Evolutionary conservation across 2,888 invertebrate genomes (phyloP).

Genomic region (Mesorhabditis belari): DNA sequence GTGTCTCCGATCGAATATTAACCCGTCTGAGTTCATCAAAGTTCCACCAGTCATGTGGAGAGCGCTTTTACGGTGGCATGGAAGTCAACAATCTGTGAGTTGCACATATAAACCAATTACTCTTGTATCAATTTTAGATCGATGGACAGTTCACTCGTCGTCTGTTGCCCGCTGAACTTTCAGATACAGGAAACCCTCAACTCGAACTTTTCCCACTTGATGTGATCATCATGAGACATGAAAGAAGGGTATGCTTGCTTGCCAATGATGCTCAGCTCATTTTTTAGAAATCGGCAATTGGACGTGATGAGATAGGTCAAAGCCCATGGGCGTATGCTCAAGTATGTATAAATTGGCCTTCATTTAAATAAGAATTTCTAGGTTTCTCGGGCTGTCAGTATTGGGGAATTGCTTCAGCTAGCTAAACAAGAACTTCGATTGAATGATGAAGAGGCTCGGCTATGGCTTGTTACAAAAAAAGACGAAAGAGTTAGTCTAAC

Average conservation of each 20-base stretch:
- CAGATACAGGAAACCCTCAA: conserved; percentile 15
- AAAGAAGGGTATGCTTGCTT: conserved; percentile 10
- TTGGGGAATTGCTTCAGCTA: conserved; percentile 19
- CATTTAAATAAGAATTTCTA: not conserved
- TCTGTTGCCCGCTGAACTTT: conserved; percentile 17
- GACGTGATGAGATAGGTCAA: not conserved
- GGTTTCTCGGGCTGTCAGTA: conserved; percentile 24
- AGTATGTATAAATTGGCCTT: not conserved
- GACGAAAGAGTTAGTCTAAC: conserved; percentile 19
- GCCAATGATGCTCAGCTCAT: not conserved
- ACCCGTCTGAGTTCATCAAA: conserved; percentile 14
- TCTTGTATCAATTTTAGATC: not conserved
- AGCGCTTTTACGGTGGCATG: conserved; percentile 30
- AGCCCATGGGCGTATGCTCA: conserved; percentile 34
- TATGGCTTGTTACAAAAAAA: conserved; percentile 18
- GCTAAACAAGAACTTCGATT: conserved; percentile 22
- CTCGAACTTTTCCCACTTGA: conserved; percentile 27
- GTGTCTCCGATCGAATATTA: conserved; percentile 19
- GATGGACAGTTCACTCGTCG: conserved; percentile 16
- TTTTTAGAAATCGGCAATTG: not conserved
- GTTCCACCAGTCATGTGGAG: conserved; percentile 26
- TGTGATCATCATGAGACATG: conserved; percentile 25
- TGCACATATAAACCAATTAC: not conserved
- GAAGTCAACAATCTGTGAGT: conserved; percentile 18
- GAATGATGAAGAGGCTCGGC: conserved; percentile 19